Evolutionary conservation across 1,140 invertebrate species (phyloP).

Genomic region (Eurosta solidaginis): DNA sequence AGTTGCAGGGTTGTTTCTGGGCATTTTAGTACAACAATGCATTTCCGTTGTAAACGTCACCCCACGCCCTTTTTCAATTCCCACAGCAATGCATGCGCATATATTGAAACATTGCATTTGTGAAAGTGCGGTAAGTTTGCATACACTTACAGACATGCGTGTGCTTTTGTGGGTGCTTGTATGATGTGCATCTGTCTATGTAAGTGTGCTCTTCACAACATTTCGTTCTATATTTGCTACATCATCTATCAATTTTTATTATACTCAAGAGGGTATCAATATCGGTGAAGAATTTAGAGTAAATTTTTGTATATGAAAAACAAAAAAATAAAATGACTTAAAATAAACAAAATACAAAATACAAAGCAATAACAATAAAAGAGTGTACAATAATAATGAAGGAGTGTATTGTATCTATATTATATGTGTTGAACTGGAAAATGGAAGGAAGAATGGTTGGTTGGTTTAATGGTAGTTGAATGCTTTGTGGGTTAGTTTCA

Average conservation of each 20-base stretch:
- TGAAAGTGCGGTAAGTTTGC: background rate
- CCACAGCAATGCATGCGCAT: background rate
- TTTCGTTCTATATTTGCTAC: slow-evolving; percentile 17
- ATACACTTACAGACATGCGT: too few relatives aligned
- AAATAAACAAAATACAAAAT: background rate
- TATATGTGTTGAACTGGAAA: background rate
- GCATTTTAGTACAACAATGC: background rate
- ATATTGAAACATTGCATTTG: background rate
- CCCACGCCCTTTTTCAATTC: background rate
- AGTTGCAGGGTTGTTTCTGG: too few relatives aligned
- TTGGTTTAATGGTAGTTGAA: background rate
- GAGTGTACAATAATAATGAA: background rate
- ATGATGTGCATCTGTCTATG: background rate
- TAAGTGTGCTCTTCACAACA: background rate
- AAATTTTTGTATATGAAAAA: slow-evolving; percentile 7
- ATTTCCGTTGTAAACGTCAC: background rate
- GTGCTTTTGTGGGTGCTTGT: too few relatives aligned
- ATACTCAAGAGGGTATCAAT: slow-evolving; percentile 32
- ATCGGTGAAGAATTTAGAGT: slow-evolving; percentile 20
- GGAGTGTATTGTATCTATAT: background rate
- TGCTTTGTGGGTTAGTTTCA: too few relatives aligned
- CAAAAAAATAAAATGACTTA: background rate
- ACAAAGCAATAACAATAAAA: background rate
- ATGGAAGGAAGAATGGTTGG: too few relatives aligned
- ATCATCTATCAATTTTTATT: slow-evolving; percentile 34